Percentiles rank a stretch among this genome's conserved stretches.
phyloP scores from a whole-genome alignment of 2,888 invertebrate species.

The Andrena flavipes region DNA sequence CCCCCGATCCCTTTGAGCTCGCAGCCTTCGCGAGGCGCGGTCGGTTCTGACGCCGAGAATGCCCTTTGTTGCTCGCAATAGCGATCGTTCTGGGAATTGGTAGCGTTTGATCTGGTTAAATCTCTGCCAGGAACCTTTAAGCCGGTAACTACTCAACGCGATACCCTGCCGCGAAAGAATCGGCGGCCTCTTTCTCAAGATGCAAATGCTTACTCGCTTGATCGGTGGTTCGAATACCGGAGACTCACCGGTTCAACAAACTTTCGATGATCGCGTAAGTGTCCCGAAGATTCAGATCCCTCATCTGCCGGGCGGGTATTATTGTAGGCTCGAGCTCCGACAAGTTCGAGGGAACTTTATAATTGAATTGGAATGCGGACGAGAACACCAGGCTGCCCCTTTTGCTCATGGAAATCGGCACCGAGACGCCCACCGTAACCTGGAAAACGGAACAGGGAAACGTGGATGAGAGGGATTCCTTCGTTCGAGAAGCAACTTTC shows the following conservation, averaged over 20 bases:
- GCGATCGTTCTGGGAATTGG: slow-evolving; percentile 15
- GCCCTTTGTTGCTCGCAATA: slow-evolving; percentile 24
- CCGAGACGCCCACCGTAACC: slow-evolving; percentile 79
- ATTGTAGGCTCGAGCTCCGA: slow-evolving; percentile 79
- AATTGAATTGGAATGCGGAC: slow-evolving; percentile 82
- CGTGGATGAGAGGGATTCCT: slow-evolving; percentile 17
- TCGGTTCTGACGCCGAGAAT: neutral
- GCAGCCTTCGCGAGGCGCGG: slow-evolving; percentile 44
- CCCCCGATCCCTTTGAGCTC: slow-evolving; percentile 65
- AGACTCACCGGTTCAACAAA: slow-evolving; percentile 79
- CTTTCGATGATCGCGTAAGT: slow-evolving; percentile 79
- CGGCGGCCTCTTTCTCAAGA: neutral
- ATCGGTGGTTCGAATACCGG: neutral
- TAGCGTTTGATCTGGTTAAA: neutral
- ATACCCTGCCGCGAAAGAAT: neutral
- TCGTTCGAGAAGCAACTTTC: slow-evolving; percentile 31
- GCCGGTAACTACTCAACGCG: no score
- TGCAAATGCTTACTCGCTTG: neutral
- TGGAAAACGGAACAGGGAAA: slow-evolving; percentile 59
- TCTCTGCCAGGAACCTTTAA: neutral
- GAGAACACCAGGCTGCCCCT: slow-evolving; percentile 78
- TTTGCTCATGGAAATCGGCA: slow-evolving; percentile 78
- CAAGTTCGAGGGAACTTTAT: slow-evolving; percentile 80
- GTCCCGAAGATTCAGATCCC: slow-evolving; percentile 77
- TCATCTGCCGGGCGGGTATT: slow-evolving; percentile 74